A percentile compares a stretch with the other conserved stretches of the same genome.
These are phyloP conservation scores for Aleiodes testaceus DNA, from an alignment of 2,888 invertebrate genomes.

Conservation along the genomic window DNA sequence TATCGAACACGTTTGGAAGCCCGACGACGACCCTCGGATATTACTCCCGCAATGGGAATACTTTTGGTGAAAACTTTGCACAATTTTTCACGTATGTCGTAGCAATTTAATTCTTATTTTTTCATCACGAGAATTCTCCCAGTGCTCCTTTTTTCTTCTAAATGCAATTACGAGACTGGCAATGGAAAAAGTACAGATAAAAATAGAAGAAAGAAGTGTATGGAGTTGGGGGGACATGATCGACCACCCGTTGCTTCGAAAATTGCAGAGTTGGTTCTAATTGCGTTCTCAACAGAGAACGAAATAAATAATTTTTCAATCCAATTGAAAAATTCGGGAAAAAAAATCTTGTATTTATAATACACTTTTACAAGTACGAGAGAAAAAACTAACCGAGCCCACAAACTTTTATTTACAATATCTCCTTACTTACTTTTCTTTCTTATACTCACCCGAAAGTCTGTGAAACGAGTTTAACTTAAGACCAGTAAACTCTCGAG, in stretches of 20 bases:
- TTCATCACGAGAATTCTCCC: neutral
- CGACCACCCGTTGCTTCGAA: conserved; percentile 45
- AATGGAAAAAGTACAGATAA: conserved; percentile 9
- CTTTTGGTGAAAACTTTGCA: conserved; percentile 24
- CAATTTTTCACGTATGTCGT: conserved; percentile 35
- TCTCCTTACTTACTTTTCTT: conserved; percentile 23
- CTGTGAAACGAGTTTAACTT: conserved; percentile 7
- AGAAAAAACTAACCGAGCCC: conserved; percentile 17
- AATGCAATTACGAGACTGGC: conserved; percentile 34
- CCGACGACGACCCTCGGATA: conserved; percentile 32
- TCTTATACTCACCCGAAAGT: conserved; percentile 13
- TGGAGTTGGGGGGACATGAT: conserved; percentile 46
- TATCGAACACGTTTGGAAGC: conserved; percentile 35
- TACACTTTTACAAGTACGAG: conserved; percentile 19
- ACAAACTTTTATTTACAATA: conserved; percentile 53
- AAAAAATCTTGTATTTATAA: conserved; percentile 8
- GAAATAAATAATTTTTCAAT: neutral
- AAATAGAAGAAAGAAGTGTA: conserved; percentile 20
- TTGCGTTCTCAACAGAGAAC: conserved; percentile 39
- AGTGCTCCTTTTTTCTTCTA: neutral
- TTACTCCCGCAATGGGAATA: conserved; percentile 28
- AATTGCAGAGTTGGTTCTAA: conserved; percentile 40
- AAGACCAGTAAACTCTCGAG: conserved; percentile 8
- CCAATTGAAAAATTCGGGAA: neutral
- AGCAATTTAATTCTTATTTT: conserved; percentile 8